Base-by-base conservation (phyloP, 2,797 vertebrate species). In the Rhynchotus rufescens region DNA sequence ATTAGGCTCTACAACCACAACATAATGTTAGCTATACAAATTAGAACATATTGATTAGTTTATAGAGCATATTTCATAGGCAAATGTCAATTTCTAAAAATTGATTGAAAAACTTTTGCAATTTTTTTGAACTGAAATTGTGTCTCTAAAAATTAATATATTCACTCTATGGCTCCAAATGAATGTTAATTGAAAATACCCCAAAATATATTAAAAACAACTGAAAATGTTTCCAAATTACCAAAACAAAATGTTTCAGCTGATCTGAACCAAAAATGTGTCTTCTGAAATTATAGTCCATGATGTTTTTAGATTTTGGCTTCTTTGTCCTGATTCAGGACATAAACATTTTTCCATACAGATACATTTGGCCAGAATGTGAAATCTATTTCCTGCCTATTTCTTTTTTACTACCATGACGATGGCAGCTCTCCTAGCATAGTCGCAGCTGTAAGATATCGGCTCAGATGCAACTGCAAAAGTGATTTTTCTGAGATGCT, bases 341-440 rank as follows among this genome's bases (percentile, higher is more conserved):
- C 84, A 94, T 95, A 95, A 96, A 95, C 85, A 95, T 95, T 96
- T 96, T 96, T 94, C 95, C 93, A 89, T 93, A 92, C 60, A 73
- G 56, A 87, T 94, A 90, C 82, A 64, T 93, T 95, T 95, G 92
- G 90, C 90, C 80, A 89, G 87, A 95, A 93, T 42, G 80, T 90
- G 84, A 93, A 95, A 80, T 71, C 64, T 87, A 86, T 96, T 96
- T 96, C 94, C 96, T 95, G 96, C 72, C 92, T 90, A 51, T 86
- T 96, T 94, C 95, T 90, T 87, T 96, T 96, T 96, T 94, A 96
- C 89, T 95, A 64, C 93, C 84, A 92, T 72, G 75, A 51, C 90
- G 81, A 95, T 89, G 90, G 93, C 66, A 93, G 88, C 61, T 94
- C 93, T 95, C 62, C 88, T 93, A 94, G 82, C 81, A 68, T 51